phyloP scores from a whole-genome alignment of 2,888 invertebrate species.

The Carterocephalus palaemon region DNA sequence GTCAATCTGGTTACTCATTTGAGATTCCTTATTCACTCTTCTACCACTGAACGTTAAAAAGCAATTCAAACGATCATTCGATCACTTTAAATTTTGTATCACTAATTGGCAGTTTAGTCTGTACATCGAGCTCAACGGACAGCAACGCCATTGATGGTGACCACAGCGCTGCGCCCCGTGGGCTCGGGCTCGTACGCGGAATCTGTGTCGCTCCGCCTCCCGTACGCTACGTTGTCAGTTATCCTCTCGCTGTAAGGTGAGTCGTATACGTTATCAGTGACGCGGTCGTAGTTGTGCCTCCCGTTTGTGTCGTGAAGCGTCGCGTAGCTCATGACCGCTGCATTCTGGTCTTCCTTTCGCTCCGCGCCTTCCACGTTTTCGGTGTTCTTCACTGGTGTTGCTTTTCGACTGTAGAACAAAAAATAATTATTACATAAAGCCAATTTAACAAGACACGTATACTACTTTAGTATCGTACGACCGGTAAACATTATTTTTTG shows the following conservation, averaged over 20 bases:
- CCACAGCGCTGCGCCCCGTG: constrained; percentile 78
- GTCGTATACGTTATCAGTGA: constrained; percentile 85
- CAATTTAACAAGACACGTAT: no score
- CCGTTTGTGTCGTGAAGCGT: constrained; percentile 85
- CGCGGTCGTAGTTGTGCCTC: constrained; percentile 72
- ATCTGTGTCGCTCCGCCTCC: constrained; percentile 67
- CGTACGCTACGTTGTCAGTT: constrained; percentile 69
- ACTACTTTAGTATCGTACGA: no score
- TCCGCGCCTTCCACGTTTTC: constrained; percentile 93
- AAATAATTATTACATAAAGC: no score
- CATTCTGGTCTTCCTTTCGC: constrained; percentile 90
- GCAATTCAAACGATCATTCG: no score
- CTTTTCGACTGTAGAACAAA: constrained; percentile 82
- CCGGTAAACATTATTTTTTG: no score
- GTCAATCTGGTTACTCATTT: no score
- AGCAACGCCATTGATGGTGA: constrained; percentile 93
- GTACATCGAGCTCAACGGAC: constrained; percentile 80
- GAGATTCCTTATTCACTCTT: no score
- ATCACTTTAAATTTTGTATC: no score
- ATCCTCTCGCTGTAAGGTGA: constrained; percentile 84
- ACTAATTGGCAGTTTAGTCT: constrained; percentile 1
- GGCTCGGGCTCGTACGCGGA: constrained; percentile 84
- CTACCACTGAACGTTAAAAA: no score
- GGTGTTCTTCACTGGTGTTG: constrained; percentile 91
- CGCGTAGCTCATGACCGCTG: constrained; percentile 93